phyloP scores from a whole-genome alignment of 2,797 vertebrate species.

The Chanos chanos region DNA sequence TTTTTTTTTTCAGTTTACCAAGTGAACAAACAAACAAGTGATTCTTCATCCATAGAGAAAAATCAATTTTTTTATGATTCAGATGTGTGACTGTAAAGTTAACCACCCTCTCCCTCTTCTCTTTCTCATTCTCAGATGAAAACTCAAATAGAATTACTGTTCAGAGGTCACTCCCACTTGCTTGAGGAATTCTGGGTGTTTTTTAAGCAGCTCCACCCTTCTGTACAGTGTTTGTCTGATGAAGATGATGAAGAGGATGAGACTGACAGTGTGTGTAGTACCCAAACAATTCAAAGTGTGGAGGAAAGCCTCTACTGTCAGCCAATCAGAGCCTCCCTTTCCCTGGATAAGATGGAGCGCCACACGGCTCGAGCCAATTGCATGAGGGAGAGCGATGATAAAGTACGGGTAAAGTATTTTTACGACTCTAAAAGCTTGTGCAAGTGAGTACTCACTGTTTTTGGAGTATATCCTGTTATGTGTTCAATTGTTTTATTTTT shows the following conservation, averaged over 20 bases:
- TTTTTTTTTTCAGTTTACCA: too few species aligned
- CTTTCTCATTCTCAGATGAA: slow-evolving; percentile 65
- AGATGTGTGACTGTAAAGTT: neutral
- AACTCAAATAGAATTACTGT: slow-evolving; percentile 78
- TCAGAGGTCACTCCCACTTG: slow-evolving; percentile 75
- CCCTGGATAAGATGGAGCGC: neutral
- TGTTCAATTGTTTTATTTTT: too few species aligned
- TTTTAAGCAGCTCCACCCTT: slow-evolving; percentile 75
- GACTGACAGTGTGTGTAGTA: slow-evolving; percentile 22
- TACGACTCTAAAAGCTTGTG: neutral
- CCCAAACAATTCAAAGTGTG: neutral
- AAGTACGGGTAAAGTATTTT: neutral
- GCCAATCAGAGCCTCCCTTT: neutral
- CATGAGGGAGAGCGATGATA: neutral
- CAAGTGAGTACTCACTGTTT: too few species aligned
- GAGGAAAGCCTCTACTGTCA: neutral
- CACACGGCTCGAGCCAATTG: neutral
- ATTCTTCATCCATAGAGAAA: too few species aligned
- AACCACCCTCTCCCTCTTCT: neutral
- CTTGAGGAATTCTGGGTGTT: slow-evolving; percentile 82
- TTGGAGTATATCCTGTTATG: too few species aligned
- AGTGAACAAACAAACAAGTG: too few species aligned
- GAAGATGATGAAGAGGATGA: slow-evolving; percentile 69
- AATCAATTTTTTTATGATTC: too few species aligned
- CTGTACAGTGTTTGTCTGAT: slow-evolving; percentile 55